Evolutionary conservation across 2,113 vertebrate species (phyloP).

Genomic region (Gopherus flavomarginatus): DNA sequence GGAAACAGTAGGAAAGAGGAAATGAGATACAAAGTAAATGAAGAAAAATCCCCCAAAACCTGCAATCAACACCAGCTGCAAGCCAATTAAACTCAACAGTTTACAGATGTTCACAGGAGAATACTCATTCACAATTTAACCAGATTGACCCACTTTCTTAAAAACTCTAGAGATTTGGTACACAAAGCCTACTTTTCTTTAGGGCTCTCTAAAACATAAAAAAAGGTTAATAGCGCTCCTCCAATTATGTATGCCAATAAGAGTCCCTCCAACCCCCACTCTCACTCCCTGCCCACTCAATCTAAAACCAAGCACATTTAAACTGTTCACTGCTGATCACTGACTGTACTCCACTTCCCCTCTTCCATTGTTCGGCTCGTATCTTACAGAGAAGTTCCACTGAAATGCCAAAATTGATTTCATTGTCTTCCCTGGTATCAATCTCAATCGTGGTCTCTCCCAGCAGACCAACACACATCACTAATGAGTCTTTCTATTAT

Average conservation of each 20-base stretch:
- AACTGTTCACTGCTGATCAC: neutral
- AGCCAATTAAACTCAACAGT: slow-evolving; percentile 54
- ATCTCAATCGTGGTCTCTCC: neutral
- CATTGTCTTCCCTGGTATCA: neutral
- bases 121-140: slow-evolving; percentile 34
- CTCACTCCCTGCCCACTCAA: neutral
- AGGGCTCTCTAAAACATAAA: slow-evolving; percentile 28
- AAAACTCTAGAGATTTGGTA: slow-evolving; percentile 24
- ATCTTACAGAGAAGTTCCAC: neutral
- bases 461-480: slow-evolving; percentile 1
- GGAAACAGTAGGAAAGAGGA: slow-evolving; percentile 31
- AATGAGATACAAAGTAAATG: slow-evolving; percentile 27
- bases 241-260: neutral
- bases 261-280: rapidly evolving
- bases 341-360: neutral
- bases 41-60: neutral
- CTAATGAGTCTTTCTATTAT: slow-evolving; percentile 51
- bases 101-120: slow-evolving; percentile 64
- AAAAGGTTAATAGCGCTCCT: slow-evolving; percentile 15
- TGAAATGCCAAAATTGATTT: neutral
- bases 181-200: slow-evolving; percentile 29
- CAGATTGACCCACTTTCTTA: slow-evolving; percentile 48
- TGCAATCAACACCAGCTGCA: slow-evolving; percentile 54
- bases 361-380: neutral
- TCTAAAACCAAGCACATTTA: neutral